phyloP scores from a whole-genome alignment of 2,797 vertebrate species.

The Paguma larvata region DNA sequence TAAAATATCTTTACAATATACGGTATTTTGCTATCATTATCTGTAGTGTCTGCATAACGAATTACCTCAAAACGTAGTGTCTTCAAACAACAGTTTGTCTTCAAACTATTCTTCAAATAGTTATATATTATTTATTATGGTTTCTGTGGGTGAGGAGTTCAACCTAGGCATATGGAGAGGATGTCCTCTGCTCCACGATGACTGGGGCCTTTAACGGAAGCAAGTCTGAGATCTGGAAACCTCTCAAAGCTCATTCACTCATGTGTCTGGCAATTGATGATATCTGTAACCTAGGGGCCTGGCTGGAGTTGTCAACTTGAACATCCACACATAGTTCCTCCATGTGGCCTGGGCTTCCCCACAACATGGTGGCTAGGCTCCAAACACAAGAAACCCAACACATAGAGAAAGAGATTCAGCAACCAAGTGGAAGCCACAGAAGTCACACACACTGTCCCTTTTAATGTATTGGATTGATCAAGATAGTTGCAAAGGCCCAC shows the following conservation, averaged over 20 bases:
- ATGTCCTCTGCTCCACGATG: not conserved
- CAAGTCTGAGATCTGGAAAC: not conserved
- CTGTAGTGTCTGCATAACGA: not conserved
- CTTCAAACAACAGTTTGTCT: not conserved
- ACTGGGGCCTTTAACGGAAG: not conserved
- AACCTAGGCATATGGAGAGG: not conserved
- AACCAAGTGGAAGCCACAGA: not conserved
- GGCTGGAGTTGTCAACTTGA: not conserved
- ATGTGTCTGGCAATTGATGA: not conserved
- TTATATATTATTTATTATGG: not conserved
- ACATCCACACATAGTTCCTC: not conserved
- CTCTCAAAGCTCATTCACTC: not conserved
- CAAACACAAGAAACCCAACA: not conserved
- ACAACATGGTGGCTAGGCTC: not conserved
- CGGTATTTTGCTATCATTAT: conserved; percentile 23
- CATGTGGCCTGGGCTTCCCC: not conserved
- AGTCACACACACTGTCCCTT: not conserved
- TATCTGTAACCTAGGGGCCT: not conserved
- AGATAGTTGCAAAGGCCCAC: not conserved
- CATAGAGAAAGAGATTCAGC: not conserved
- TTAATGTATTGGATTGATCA: not conserved
- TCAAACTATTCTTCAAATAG: not conserved
- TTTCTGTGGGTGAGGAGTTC: not conserved
- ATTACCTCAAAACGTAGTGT: not conserved
- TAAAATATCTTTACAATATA: conserved; percentile 17